Percentiles rank a stretch among this genome's conserved stretches.
Conservation (phyloP, 2,888 invertebrate genomes). For the Spicauda simplicius region DNA sequence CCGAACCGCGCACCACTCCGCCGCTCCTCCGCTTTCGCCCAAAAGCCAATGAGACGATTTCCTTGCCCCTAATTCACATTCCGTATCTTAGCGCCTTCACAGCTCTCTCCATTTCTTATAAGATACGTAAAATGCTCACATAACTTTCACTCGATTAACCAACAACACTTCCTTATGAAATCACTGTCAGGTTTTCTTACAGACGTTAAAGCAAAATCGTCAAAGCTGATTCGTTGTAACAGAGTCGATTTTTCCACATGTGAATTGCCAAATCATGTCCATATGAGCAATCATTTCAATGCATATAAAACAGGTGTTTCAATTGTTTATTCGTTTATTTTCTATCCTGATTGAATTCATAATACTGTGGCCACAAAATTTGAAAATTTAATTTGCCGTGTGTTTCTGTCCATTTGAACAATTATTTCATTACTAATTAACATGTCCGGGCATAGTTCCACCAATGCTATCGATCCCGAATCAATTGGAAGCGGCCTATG, state of each 20-base stretch:
- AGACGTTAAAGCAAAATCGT: conserved; percentile 55
- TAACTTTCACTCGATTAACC: conserved; percentile 80
- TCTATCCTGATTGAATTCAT: conserved; percentile 9
- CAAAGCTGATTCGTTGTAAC: conserved; percentile 20
- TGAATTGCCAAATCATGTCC: neutral
- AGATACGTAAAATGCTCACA: conserved; percentile 73
- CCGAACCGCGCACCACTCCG: conserved; percentile 45
- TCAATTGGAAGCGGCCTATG: conserved; percentile 95
- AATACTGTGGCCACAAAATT: conserved; percentile 30
- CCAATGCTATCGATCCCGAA: conserved; percentile 97
- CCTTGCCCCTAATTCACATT: conserved; percentile 74
- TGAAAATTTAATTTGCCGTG: conserved; percentile 23
- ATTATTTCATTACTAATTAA: conserved; percentile 38
- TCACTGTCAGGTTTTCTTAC: conserved; percentile 66
- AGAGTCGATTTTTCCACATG: neutral
- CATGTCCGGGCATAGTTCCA: conserved; percentile 87
- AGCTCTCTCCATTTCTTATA: conserved; percentile 69
- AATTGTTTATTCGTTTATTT: conserved; percentile 8
- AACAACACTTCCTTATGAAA: conserved; percentile 67
- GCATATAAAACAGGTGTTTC: conserved; percentile 1
- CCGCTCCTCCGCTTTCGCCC: conserved; percentile 48
- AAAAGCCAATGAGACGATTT: conserved; percentile 67
- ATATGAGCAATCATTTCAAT: neutral
- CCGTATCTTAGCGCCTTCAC: conserved; percentile 66
- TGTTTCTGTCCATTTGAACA: conserved; percentile 16